phyloP scores from a whole-genome alignment of 2,797 vertebrate genomes.

The Lutjanus argentimaculatus region DNA sequence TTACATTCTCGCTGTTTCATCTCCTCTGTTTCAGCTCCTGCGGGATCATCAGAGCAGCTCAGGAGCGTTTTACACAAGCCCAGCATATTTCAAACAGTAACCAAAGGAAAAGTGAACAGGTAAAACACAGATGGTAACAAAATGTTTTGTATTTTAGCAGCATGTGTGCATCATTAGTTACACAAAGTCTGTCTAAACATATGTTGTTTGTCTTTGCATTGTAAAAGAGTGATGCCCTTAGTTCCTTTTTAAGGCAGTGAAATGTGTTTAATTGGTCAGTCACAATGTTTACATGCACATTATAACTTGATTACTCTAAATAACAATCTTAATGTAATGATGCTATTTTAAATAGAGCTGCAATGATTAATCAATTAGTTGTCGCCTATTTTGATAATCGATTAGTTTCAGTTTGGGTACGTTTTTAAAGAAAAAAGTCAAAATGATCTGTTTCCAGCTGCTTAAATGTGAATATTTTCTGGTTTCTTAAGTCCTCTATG shows the following conservation, averaged over 20 bases:
- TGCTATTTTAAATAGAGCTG: too few relatives aligned
- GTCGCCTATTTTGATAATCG: too few relatives aligned
- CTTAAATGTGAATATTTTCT: too few relatives aligned
- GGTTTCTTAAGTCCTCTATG: too few relatives aligned
- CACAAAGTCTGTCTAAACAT: constrained; percentile 2
- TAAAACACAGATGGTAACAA: constrained; percentile 43
- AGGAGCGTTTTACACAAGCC: constrained; percentile 30
- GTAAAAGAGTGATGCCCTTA: constrained; percentile 54
- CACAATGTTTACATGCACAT: constrained; percentile 48
- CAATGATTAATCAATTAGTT: too few relatives aligned
- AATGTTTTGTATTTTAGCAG: constrained; percentile 45
- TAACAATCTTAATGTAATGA: neutral
- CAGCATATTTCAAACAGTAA: constrained; percentile 13
- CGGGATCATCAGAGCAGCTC: constrained; percentile 51
- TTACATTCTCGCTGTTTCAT: constrained; percentile 41
- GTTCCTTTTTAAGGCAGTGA: constrained; percentile 77
- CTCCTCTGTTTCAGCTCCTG: constrained; percentile 43
- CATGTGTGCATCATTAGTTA: constrained; percentile 21
- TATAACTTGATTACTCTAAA: neutral
- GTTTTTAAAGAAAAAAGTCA: too few relatives aligned
- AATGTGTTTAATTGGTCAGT: constrained; percentile 36
- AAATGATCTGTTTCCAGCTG: too few relatives aligned
- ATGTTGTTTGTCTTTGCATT: constrained; percentile 22
- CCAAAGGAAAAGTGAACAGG: constrained; percentile 27
- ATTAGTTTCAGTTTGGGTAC: too few relatives aligned